Percentiles rank a stretch among this genome's conserved stretches.
phyloP scores from a whole-genome alignment of 2,113 vertebrate species.

The Nerophis ophidion region DNA sequence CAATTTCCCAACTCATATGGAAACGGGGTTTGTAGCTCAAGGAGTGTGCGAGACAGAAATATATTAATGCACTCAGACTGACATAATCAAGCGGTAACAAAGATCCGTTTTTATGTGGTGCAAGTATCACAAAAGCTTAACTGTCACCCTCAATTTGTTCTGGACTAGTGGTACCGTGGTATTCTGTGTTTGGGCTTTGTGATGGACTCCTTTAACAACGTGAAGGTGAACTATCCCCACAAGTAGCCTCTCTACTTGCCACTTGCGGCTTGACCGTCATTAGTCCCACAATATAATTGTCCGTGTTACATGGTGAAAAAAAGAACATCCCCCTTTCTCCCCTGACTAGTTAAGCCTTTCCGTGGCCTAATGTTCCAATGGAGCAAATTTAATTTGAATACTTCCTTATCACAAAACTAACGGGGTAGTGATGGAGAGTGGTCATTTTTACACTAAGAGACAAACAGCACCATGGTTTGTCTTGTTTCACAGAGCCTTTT shows the following conservation, averaged over 20 bases:
- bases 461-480: too few relatives aligned
- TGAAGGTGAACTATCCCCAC: constrained; percentile 60
- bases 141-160: constrained; percentile 51
- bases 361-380: constrained; percentile 2
- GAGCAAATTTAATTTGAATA: background rate
- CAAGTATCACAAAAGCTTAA: constrained; percentile 30
- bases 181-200: constrained; percentile 45
- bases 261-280: constrained; percentile 45
- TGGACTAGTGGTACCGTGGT: constrained; percentile 47
- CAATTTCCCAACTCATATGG: too few relatives aligned
- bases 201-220: constrained; percentile 34
- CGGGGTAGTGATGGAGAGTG: too few relatives aligned
- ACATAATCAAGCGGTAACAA: constrained; percentile 10
- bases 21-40: too few relatives aligned
- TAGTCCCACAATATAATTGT: constrained; percentile 50
- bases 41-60: constrained; percentile 6
- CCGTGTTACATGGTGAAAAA: constrained; percentile 24
- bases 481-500: too few relatives aligned
- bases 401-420: background rate
- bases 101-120: constrained; percentile 24
- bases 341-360: constrained; percentile 8
- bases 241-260: constrained; percentile 37
- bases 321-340: background rate
- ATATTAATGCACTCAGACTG: constrained; percentile 1
- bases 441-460: too few relatives aligned